Percentiles rank a stretch among this genome's conserved stretches.
phyloP scores from a whole-genome alignment of 2,888 invertebrate species.

The Epinotia bilunana region DNA sequence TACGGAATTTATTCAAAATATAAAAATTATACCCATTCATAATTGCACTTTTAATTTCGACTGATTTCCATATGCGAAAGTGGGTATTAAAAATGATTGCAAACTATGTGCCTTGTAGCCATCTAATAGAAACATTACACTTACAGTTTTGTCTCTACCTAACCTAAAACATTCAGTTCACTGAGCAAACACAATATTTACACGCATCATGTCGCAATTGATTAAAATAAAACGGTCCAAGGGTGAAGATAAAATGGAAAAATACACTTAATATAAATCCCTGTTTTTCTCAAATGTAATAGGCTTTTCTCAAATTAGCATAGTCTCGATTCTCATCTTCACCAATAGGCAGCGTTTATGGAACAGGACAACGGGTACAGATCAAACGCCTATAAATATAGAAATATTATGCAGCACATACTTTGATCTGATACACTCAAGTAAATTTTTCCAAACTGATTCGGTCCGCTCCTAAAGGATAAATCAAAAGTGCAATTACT shows the following conservation, averaged over 20 bases:
- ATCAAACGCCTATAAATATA: conserved; percentile 30
- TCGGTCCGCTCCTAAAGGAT: conserved; percentile 47
- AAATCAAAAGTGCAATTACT: conserved; percentile 74
- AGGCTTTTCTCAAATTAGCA: not conserved
- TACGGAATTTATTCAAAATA: conserved; percentile 72
- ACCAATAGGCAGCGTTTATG: not conserved
- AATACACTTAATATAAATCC: not conserved
- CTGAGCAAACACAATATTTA: conserved; percentile 36
- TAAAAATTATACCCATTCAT: conserved; percentile 55
- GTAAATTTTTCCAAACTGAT: conserved; percentile 32
- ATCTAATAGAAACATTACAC: conserved; percentile 11
- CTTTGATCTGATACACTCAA: conserved; percentile 28
- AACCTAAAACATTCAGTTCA: conserved; percentile 24
- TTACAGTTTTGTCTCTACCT: conserved; percentile 16
- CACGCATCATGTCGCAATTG: not conserved
- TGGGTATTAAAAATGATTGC: conserved; percentile 1
- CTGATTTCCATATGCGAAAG: conserved; percentile 13
- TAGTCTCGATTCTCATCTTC: conserved; percentile 13
- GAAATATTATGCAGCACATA: conserved; percentile 15
- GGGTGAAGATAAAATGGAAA: conserved; percentile 5
- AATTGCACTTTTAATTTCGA: conserved; percentile 72
- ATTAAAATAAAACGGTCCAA: conserved; percentile 7
- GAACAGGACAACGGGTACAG: not conserved
- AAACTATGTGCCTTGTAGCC: conserved; percentile 7
- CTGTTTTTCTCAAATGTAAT: not conserved